Conservation (phyloP, 2,888 invertebrate genomes). For the Nomada fabriciana region DNA sequence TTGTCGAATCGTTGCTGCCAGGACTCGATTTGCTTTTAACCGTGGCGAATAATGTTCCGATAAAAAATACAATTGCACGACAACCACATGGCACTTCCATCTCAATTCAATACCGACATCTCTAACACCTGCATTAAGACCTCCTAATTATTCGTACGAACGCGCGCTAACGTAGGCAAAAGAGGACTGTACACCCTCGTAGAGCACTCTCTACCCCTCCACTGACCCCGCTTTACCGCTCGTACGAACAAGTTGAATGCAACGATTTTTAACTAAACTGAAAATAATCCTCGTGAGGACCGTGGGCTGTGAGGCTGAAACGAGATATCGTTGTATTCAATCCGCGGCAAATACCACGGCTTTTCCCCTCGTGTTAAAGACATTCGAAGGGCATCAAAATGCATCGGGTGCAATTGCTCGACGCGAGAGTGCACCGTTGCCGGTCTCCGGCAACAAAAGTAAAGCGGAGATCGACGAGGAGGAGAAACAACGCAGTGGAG, state of each 20-base stretch:
- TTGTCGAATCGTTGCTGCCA: too few relatives aligned
- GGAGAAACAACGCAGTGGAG: conserved; percentile 1
- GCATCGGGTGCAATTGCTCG: conserved; percentile 59
- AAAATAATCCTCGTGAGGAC: conserved; percentile 27
- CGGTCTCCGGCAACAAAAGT: conserved; percentile 34
- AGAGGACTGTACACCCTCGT: too few relatives aligned
- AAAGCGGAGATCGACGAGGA: conserved; percentile 24
- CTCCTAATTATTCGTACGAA: too few relatives aligned
- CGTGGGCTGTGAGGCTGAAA: conserved; percentile 30
- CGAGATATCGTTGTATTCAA: conserved; percentile 60
- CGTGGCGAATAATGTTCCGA: too few relatives aligned
- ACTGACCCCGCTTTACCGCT: not conserved
- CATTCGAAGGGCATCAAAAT: conserved; percentile 58
- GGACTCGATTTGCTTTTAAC: too few relatives aligned
- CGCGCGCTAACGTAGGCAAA: too few relatives aligned
- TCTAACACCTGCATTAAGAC: too few relatives aligned
- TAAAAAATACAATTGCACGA: too few relatives aligned
- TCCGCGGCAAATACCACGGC: conserved; percentile 50
- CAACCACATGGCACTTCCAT: too few relatives aligned
- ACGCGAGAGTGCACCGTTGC: conserved; percentile 45
- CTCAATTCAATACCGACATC: too few relatives aligned
- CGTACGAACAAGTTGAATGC: conserved; percentile 15
- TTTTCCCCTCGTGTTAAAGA: conserved; percentile 55
- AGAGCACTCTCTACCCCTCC: too few relatives aligned
- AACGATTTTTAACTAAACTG: conserved; percentile 18